phyloP scores from a whole-genome alignment of 2,113 vertebrate genomes.

The Morphnarchus princeps region DNA sequence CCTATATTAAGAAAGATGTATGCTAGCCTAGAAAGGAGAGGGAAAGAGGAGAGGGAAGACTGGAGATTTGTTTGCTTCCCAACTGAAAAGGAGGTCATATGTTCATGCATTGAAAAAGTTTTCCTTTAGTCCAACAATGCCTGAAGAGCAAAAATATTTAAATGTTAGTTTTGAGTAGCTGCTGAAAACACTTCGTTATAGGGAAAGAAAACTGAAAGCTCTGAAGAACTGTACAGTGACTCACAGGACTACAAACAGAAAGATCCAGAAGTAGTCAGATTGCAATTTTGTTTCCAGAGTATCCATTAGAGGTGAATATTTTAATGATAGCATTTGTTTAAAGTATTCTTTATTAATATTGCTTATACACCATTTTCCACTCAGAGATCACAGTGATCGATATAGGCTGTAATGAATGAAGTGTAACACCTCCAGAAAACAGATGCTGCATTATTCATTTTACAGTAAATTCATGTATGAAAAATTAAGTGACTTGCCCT shows the following conservation, averaged over 20 bases:
- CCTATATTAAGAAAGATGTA: neutral
- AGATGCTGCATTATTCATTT: slow-evolving; percentile 15
- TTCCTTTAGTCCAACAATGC: neutral
- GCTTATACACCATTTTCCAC: neutral
- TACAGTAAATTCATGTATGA: slow-evolving; percentile 23
- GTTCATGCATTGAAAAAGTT: neutral
- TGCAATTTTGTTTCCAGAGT: slow-evolving; percentile 1
- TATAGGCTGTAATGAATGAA: neutral
- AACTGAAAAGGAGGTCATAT: neutral
- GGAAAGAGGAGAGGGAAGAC: neutral
- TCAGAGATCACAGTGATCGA: neutral
- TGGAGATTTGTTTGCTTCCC: neutral
- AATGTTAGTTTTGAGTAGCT: slow-evolving; percentile 30
- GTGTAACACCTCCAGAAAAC: slow-evolving; percentile 7
- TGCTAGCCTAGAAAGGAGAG: neutral
- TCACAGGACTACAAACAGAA: slow-evolving; percentile 4
- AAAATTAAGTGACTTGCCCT: slow-evolving; percentile 49
- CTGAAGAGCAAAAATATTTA: neutral
- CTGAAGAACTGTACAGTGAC: neutral
- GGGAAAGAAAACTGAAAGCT: slow-evolving; percentile 31
- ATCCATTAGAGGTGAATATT: neutral
- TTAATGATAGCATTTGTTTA: neutral
- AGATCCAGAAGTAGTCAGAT: neutral
- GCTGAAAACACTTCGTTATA: slow-evolving; percentile 40
- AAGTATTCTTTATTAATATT: neutral